Conservation (phyloP, 2,797 vertebrate species). For the Rhinatrema bivittatum region DNA sequence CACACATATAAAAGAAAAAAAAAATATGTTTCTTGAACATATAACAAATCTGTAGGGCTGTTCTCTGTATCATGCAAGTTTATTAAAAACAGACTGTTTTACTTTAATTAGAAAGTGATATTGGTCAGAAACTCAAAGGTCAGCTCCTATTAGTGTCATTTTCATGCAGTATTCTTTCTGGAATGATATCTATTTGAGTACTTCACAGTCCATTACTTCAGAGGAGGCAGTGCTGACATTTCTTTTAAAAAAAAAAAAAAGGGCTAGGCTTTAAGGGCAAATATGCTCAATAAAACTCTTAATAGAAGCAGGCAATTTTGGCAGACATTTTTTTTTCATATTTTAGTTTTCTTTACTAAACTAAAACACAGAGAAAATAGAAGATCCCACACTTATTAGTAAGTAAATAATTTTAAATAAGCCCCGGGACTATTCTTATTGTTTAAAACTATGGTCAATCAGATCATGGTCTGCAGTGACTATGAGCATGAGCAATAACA, state of each 20-base stretch:
- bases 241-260: constrained; percentile 38
- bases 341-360: constrained; percentile 1
- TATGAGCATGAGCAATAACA: no score
- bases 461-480: no score
- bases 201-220: constrained; percentile 53
- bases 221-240: constrained; percentile 45
- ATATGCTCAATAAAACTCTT: constrained; percentile 9
- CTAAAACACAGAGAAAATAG: background rate
- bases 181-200: constrained; percentile 41
- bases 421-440: constrained; percentile 2
- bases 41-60: no score
- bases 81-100: constrained; percentile 28
- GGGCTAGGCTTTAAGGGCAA: constrained; percentile 24
- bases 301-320: constrained; percentile 14
- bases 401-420: constrained; percentile 10
- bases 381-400: constrained; percentile 2
- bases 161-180: constrained; percentile 32
- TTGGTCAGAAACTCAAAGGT: constrained; percentile 30
- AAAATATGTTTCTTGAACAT: background rate
- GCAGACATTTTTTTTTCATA: constrained; percentile 6
- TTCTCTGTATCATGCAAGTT: no score
- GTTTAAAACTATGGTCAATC: constrained; percentile 1
- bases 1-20: constrained; percentile 20
- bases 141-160: constrained; percentile 41
- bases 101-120: constrained; percentile 12